Conservation (phyloP, 2,113 vertebrate genomes). For the Eretmochelys imbricata region DNA sequence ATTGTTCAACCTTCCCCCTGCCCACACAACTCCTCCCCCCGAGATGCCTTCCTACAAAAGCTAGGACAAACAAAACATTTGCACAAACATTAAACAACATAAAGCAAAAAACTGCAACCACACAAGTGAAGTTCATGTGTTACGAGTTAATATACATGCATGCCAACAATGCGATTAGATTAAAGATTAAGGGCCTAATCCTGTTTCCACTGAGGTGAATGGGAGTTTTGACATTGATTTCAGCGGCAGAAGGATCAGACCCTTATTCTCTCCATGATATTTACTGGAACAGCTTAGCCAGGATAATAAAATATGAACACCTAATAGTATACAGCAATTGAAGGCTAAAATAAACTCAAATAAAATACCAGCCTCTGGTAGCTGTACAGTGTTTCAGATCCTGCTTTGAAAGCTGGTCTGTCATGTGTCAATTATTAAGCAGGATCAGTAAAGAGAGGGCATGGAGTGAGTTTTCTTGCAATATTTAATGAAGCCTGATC, state of each 20-base stretch:
- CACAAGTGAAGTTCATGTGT: not conserved
- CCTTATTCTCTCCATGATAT: not conserved
- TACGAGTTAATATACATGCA: not conserved
- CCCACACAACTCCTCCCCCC: not conserved
- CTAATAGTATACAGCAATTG: slow-evolving; percentile 1
- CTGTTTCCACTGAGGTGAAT: slow-evolving; percentile 33
- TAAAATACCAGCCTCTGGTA: not conserved
- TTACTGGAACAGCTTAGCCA: not conserved
- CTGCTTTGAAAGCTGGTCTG: not conserved
- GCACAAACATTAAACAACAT: not conserved
- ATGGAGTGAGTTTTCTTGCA: slow-evolving; percentile 1
- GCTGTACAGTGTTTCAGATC: not conserved
- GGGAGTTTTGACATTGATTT: slow-evolving; percentile 29
- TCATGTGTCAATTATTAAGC: not conserved
- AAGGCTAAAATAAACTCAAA: slow-evolving; percentile 43
- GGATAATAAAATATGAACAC: not conserved
- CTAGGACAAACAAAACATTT: not conserved
- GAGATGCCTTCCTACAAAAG: not conserved
- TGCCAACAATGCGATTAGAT: not conserved
- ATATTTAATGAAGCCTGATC: not conserved
- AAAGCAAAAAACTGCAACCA: not conserved
- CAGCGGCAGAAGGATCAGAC: not conserved
- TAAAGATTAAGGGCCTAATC: slow-evolving; percentile 47
- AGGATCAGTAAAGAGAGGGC: not conserved
- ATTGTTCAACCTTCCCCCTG: too few species aligned